Conservation (phyloP, 1,140 invertebrate genomes). For the Apis dorsata region DNA sequence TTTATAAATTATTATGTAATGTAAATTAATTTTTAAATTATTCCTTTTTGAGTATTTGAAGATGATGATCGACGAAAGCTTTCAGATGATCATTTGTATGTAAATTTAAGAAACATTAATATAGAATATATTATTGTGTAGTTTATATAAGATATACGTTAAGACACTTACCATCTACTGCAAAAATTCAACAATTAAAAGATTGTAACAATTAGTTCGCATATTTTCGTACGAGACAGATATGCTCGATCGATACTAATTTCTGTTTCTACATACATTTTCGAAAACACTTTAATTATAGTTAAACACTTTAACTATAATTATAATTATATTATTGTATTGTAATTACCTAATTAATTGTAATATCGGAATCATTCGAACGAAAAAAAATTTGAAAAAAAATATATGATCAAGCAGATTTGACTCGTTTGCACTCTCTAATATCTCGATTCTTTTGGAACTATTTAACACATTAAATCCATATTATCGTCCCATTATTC, state of each 20-base stretch:
- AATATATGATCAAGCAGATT: conserved; percentile 14
- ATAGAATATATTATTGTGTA: conserved; percentile 77
- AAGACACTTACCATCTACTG: conserved; percentile 78
- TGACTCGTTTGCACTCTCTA: conserved; percentile 28
- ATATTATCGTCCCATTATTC: not conserved
- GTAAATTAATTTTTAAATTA: not conserved
- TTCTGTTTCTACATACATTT: not conserved
- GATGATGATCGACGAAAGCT: conserved; percentile 38
- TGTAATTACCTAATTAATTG: not conserved
- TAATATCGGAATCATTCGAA: not conserved
- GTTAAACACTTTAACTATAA: too few species aligned
- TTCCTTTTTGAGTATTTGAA: not conserved
- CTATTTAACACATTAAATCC: conserved; percentile 42
- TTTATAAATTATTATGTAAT: not conserved
- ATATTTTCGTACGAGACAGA: conserved; percentile 48
- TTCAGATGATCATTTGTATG: conserved; percentile 41
- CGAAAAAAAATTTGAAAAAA: not conserved
- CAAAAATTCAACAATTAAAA: conserved; percentile 79
- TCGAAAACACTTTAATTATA: not conserved
- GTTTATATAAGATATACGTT: conserved; percentile 77
- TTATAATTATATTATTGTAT: not conserved
- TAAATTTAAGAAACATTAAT: conserved; percentile 78
- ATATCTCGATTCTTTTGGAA: conserved; percentile 14
- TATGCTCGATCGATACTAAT: not conserved
- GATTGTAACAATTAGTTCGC: conserved; percentile 75